A percentile compares a stretch with the other conserved stretches of the same genome.
Conservation (phyloP, 2,797 vertebrate species). For the Ispidina lecontei region DNA sequence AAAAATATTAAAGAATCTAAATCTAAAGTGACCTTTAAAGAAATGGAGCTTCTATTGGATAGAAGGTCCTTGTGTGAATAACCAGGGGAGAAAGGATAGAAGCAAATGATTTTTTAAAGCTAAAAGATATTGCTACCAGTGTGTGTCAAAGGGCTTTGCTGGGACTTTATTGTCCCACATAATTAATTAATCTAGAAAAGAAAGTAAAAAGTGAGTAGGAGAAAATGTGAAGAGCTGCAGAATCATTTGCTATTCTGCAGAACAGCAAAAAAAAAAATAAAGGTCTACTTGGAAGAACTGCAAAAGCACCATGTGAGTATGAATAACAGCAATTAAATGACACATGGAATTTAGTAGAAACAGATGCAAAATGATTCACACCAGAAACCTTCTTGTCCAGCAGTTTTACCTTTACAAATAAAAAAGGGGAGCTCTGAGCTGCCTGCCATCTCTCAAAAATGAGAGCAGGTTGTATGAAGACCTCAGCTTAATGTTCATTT, state of each 20-base stretch:
- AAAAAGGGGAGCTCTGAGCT: background rate
- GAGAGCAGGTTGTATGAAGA: background rate
- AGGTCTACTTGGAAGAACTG: background rate
- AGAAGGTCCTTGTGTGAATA: background rate
- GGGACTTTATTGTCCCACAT: background rate
- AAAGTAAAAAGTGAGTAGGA: background rate
- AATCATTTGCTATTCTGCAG: background rate
- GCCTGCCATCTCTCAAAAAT: background rate
- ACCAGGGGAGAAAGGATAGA: background rate
- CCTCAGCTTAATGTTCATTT: background rate
- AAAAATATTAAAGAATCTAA: background rate
- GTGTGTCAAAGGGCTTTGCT: background rate
- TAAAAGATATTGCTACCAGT: accelerated
- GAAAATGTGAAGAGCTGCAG: background rate
- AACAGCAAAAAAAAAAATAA: background rate
- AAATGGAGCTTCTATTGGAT: background rate
- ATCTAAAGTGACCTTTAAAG: background rate
- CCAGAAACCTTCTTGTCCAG: background rate
- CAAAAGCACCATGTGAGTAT: background rate
- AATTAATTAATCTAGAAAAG: background rate
- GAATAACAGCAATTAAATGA: constrained; percentile 12
- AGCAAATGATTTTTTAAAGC: background rate
- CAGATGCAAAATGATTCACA: background rate
- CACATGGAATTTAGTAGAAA: background rate
- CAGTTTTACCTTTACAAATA: background rate